Evolutionary conservation across 2,797 vertebrate genomes (phyloP).

Genomic region (Bufotes viridis): DNA sequence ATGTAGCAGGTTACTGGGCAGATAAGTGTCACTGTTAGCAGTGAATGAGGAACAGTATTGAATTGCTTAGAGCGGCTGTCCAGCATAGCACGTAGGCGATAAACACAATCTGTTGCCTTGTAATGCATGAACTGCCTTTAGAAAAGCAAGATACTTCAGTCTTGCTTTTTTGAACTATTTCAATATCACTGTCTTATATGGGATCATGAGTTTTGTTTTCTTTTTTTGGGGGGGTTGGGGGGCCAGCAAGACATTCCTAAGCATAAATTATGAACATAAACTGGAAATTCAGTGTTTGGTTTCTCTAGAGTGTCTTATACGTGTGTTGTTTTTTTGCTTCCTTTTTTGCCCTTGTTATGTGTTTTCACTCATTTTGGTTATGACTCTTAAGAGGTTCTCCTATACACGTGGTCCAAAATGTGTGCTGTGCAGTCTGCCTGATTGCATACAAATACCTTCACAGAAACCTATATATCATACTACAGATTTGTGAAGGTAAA

Average conservation of each 20-base stretch:
- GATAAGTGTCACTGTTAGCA: not conserved
- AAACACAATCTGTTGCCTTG: not conserved
- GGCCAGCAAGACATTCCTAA: conserved; percentile 48
- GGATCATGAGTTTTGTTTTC: not conserved
- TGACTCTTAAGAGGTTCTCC: not conserved
- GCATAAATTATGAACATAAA: conserved; percentile 21
- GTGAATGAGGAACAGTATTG: not conserved
- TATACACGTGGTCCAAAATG: conserved; percentile 12
- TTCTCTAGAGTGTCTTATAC: conserved; percentile 23
- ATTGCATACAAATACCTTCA: conserved; percentile 16
- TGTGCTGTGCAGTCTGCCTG: conserved; percentile 36
- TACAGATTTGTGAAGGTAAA: conserved; percentile 28
- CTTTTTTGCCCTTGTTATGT: not conserved
- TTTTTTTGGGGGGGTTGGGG: not conserved
- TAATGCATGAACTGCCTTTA: conserved; percentile 35
- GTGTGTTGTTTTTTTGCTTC: conserved; percentile 24
- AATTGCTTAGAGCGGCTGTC: not conserved
- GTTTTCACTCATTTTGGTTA: conserved; percentile 28
- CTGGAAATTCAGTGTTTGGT: conserved; percentile 43
- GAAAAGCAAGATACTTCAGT: not conserved
- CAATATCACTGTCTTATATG: not conserved
- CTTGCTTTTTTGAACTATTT: not conserved
- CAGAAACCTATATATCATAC: not conserved
- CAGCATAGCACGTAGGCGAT: not conserved
- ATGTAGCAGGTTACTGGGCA: not conserved